Base-by-base conservation (phyloP, 1,140 invertebrate species). In the Fopius arisanus region DNA sequence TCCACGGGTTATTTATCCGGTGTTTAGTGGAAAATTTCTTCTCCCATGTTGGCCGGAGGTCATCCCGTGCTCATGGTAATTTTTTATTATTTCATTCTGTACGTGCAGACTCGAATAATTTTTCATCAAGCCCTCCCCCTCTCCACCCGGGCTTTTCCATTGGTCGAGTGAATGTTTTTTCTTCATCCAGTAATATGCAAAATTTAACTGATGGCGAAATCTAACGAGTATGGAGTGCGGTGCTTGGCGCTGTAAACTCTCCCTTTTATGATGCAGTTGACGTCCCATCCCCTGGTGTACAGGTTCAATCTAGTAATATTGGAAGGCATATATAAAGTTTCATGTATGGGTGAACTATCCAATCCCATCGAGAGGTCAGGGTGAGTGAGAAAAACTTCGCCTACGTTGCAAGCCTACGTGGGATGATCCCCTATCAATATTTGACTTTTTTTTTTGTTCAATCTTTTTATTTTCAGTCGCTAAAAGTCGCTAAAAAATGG, bases 241-340 rank as follows among this genome's bases (percentile, higher is more conserved):
- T 29, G 0, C 29, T 65, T 29, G 26, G 28, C 29, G 29, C n/a
- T 31, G 62, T 65, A 65, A 65, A 65, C 12, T 65, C 26, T 31
- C 54, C 28, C 29, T 59, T 65, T 65, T 65, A 65, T 65, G 29
- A 65, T 65, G n/a, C 29, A 65, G 54, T 59, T 59, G 54, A 59
- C 62, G 29, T 65, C n/a, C 26, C n/a, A 65, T 33, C 29, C 26
- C n/a, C 12, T 29, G 28, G 1, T 16, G n/a, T 33, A 65, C 62
- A 29, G 29, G 23, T 65, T 29, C 62, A 65, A 65, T 33, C 29
- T 65, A 65, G 62, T 31, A 31, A 65, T 65, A 65, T 31, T 65
- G 29, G 29, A 65, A 33, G 26, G 31, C 1, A 65, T 65, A 33
- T 31, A 65, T 65, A 59, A 59, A 59, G 54, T 59, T 59, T 59